A percentile compares a stretch with the other conserved stretches of the same genome.
Evolutionary conservation across 2,888 invertebrate genomes (phyloP).

Genomic region (Drosophila sordidula): DNA sequence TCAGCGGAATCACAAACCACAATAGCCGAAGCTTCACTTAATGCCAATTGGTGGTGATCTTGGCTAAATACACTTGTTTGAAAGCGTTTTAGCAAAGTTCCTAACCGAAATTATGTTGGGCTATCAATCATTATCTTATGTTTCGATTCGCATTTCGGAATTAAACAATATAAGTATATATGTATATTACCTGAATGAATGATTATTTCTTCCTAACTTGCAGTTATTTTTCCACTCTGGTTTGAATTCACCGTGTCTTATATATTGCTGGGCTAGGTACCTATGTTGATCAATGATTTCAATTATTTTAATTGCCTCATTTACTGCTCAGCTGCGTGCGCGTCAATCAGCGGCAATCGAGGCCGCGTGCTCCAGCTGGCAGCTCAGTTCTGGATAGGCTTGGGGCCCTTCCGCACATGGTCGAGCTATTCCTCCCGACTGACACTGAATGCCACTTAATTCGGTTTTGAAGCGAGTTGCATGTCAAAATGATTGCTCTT

Average conservation of each 20-base stretch:
- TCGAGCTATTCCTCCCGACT: slow-evolving; percentile 52
- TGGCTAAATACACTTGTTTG: neutral
- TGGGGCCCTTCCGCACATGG: slow-evolving; percentile 10
- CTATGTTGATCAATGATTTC: neutral
- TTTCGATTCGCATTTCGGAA: neutral
- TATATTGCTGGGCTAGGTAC: neutral
- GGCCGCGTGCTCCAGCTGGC: neutral
- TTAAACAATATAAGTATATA: neutral
- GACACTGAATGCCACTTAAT: slow-evolving; percentile 83
- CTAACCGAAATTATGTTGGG: neutral
- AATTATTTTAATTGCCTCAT: slow-evolving; percentile 25
- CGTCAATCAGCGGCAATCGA: slow-evolving; percentile 70
- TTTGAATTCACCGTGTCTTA: no score
- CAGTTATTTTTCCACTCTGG: no score
- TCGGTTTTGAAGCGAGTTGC: slow-evolving; percentile 83
- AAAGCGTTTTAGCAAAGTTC: neutral
- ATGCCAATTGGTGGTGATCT: neutral
- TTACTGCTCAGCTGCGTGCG: slow-evolving; percentile 49
- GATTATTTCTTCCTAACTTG: neutral
- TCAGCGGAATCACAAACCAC: neutral
- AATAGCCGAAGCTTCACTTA: accelerated
- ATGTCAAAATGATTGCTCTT: slow-evolving; percentile 85
- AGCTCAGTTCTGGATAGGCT: slow-evolving; percentile 5
- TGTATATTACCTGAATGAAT: neutral
- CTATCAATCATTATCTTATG: neutral